Percentiles rank a stretch among this genome's conserved stretches.
phyloP scores from a whole-genome alignment of 2,888 invertebrate genomes.

The Zaprionus lineosus region DNA sequence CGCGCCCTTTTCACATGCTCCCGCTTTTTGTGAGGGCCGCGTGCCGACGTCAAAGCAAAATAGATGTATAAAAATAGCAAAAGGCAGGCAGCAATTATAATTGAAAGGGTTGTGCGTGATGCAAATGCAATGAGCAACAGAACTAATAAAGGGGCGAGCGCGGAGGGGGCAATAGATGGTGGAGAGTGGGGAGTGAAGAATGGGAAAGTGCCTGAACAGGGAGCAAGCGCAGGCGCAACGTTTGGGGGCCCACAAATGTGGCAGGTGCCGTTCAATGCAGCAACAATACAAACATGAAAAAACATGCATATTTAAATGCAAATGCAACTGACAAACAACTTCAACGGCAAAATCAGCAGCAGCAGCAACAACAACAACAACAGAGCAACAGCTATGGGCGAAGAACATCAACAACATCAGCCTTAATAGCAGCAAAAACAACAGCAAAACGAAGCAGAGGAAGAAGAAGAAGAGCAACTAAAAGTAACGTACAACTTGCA shows the following conservation, averaged over 20 bases:
- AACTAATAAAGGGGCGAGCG: not conserved
- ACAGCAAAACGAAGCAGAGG: no score
- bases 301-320: conserved; percentile 4
- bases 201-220: no score
- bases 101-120: conserved; percentile 77
- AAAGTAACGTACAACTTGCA: conserved; percentile 60
- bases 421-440: conserved; percentile 29
- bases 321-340: conserved; percentile 11
- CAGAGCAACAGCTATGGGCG: conserved; percentile 8
- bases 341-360: conserved; percentile 13
- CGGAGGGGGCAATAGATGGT: not conserved
- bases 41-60: conserved; percentile 63
- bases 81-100: conserved; percentile 69
- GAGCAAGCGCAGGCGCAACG: conserved; percentile 54
- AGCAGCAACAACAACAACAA: conserved; percentile 31
- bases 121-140: conserved; percentile 61
- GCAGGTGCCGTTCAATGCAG: conserved; percentile 68
- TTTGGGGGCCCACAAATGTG: conserved; percentile 42
- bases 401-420: conserved; percentile 10
- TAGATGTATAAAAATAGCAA: conserved; percentile 70
- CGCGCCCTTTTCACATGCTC: conserved; percentile 15
- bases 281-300: conserved; percentile 33
- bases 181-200: not conserved
- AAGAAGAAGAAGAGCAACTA: no score
- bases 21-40: conserved; percentile 44